Evolutionary conservation across 2,888 invertebrate species (phyloP).

Genomic region (Digitonthophagus gazella): DNA sequence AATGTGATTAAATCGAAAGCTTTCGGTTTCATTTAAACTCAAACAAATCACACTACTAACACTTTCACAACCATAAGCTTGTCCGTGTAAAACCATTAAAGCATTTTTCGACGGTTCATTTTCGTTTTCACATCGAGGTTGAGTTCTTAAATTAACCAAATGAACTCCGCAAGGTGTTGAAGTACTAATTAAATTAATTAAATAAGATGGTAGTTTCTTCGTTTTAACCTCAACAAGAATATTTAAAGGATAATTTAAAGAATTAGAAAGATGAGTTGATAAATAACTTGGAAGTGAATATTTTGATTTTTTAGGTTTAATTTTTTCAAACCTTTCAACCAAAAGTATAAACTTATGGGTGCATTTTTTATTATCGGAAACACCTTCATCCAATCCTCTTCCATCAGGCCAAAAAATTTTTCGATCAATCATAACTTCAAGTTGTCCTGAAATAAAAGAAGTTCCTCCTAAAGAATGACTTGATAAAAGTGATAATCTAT

Average conservation of each 20-base stretch:
- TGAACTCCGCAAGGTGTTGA: constrained; percentile 17
- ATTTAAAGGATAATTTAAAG: constrained; percentile 18
- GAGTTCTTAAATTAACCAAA: constrained; percentile 14
- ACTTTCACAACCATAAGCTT: constrained; percentile 14
- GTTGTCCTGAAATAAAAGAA: constrained; percentile 1
- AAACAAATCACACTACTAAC: not conserved
- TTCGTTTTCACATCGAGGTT: not conserved
- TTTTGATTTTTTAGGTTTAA: too few relatives aligned
- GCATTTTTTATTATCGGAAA: constrained; percentile 14
- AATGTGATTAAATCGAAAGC: not conserved
- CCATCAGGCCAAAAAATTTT: constrained; percentile 3
- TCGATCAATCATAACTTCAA: constrained; percentile 20
- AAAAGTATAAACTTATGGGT: constrained; percentile 14
- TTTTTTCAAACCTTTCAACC: constrained; percentile 2
- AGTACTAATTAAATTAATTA: too few relatives aligned
- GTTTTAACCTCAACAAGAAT: not conserved
- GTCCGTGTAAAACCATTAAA: constrained; percentile 16
- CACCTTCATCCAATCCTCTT: constrained; percentile 11
- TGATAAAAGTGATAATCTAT: constrained; percentile 15
- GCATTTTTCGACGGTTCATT: constrained; percentile 17
- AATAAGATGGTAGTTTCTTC: not conserved
- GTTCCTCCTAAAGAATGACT: constrained; percentile 19
- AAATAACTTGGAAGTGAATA: not conserved
- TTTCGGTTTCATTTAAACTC: not conserved
- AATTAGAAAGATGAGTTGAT: constrained; percentile 15